Percentiles rank a stretch among this genome's conserved stretches.
phyloP scores from a whole-genome alignment of 2,797 vertebrate genomes.

The Eulemur albifrons region DNA sequence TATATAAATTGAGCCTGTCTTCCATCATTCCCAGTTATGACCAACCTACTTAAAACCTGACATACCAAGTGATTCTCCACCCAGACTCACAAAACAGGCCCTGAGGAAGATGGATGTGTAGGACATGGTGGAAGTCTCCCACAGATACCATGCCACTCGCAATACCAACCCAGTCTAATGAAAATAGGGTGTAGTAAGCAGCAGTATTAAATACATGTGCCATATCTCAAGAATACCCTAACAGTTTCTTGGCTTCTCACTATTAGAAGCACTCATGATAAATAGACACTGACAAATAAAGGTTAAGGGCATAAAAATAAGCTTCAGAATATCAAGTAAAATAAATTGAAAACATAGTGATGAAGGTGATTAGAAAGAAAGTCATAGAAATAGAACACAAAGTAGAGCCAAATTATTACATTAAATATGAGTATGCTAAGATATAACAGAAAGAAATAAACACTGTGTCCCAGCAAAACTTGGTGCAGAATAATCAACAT shows the following conservation, averaged over 20 bases:
- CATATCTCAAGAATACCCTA: background rate
- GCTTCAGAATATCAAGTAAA: background rate
- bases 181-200: background rate
- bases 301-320: background rate
- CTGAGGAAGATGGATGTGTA: background rate
- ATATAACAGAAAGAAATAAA: background rate
- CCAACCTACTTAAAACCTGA: background rate
- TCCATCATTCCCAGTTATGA: background rate
- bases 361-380: background rate
- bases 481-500: background rate
- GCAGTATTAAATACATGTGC: fast-evolving
- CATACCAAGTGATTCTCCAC: background rate
- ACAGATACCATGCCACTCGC: background rate
- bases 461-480: background rate
- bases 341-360: background rate
- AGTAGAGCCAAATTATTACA: background rate
- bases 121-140: background rate
- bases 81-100: background rate
- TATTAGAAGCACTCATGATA: background rate
- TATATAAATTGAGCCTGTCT: background rate
- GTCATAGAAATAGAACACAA: background rate
- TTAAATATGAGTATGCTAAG: background rate
- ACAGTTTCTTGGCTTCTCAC: background rate
- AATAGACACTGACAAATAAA: background rate
- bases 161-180: background rate